Base-by-base conservation (phyloP, 2,113 vertebrate species). In the Alexandromys fortis region DNA sequence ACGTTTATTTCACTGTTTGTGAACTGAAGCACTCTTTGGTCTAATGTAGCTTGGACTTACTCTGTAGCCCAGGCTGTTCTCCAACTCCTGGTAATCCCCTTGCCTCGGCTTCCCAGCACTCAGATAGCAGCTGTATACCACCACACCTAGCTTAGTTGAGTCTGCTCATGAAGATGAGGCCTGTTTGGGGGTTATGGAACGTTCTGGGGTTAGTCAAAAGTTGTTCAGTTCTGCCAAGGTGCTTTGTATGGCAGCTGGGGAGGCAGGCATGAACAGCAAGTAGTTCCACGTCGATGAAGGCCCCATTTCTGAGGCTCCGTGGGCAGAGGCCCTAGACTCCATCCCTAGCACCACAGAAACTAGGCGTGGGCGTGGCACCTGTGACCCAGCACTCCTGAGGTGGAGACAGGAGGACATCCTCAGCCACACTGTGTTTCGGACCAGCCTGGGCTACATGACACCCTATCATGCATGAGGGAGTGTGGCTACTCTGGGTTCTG, bases 211-310 rank as follows among this genome's bases (percentile, higher is more conserved):
- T n/a, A n/a, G 49, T n/a, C 9, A 22, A 13, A 81, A 22, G n/a
- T n/a, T 81, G 78, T 81, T 26, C 33, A 55, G 12, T 35, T 58
- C 79, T 38, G 79, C 35, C 52, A 58, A n/a, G 52, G 24, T 13
- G 9, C 49, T 21, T 33, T n/a, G 49, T 35, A 33, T 10, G 9
- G 33, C 49, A 11, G 10, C 52, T 81, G 52, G 77, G 33, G 55
- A 58, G 33, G 49, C 9, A 0, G 19, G 5, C 75, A n/a, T 7
- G 13, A 30, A 77, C 2, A 1, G 28, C 13, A 58, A 21, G 19
- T 58, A 58, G 58, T 58, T 38, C 78, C 33, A 33, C 4, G 16
- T 26, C 17, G 7, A 7, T n/a, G 49, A 58, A 24, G 33, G 52
- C 11, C 6, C 52, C 35, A 24, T 26, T 58, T n/a, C 79, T 8